Base-by-base conservation (phyloP, 2,113 vertebrate species). In the Hemiscyllium ocellatum region DNA sequence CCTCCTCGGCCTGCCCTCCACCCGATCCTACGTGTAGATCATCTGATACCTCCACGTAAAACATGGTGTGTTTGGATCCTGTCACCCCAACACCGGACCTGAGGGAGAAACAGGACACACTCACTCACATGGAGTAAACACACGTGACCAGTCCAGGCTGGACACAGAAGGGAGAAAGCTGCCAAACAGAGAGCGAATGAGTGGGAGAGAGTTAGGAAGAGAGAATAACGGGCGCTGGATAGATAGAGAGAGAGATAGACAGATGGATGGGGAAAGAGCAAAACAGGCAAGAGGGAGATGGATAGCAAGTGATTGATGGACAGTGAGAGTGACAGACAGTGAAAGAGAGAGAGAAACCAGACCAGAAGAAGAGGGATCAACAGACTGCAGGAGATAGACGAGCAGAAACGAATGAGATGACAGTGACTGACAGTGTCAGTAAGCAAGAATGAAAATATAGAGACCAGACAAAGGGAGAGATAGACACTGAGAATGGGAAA, bases 21-120 rank as follows among this genome's bases (percentile, higher is more conserved):
- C 98, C 98, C 78, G 97, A 97, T 76, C 98, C 96, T 4, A 97
- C 97, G 85, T 97, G 97, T 98, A 98, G 98, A 97, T 98, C 98
- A 0, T 99, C 98, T 0, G 98, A 98, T 96, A 99, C 98, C 97
- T 99, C 98, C 10, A 97, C 98, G 1, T 99, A 99, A 96, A 98
- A 99, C 97, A 99, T 97, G 1, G 98, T 99, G 97, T 99, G 98
- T 96, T 97, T 98, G 96, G 98, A 96, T 5, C 98, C 98, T 0
- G 98, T 98, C 96, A 99, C 97, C 0, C 98, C 98, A 50, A 99
- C 98, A 26, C 98, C 98, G 80, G 98, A 98, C 97, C 98, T 99
- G 96, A 97, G 90, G 95, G 96, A 96, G 3, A 50, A 95, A 70
- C 96, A 17, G 76, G 12, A 0, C 95, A 96, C 69, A 4, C 22